Percentiles rank a stretch among this genome's conserved stretches.
Conservation (phyloP, 2,888 invertebrate species). For the Epistrophe grossulariae region DNA sequence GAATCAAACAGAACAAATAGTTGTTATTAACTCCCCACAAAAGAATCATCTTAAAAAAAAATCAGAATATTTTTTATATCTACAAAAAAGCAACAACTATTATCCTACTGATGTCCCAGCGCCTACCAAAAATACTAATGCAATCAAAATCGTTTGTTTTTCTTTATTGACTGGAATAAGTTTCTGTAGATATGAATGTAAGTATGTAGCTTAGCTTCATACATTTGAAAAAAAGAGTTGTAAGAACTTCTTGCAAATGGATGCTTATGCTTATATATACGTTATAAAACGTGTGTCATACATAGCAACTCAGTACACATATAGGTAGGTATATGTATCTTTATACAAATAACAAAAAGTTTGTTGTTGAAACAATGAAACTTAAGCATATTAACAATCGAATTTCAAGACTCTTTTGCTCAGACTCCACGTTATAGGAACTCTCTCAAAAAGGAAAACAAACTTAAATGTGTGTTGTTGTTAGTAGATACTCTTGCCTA, state of each 20-base stretch:
- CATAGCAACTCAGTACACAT: background rate
- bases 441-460: background rate
- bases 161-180: conserved; percentile 34
- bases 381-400: conserved; percentile 23
- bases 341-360: conserved; percentile 18
- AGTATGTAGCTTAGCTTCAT: conserved; percentile 3
- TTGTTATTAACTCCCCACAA: conserved; percentile 10
- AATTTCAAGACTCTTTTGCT: conserved; percentile 19
- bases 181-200: background rate
- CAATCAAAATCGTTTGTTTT: conserved; percentile 38
- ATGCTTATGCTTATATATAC: background rate
- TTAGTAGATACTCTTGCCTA: background rate
- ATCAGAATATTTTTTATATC: background rate
- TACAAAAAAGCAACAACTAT: background rate
- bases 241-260: conserved; percentile 15
- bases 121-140: conserved; percentile 34
- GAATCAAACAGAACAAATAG: conserved; percentile 1
- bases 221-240: conserved; percentile 26
- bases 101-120: conserved; percentile 2
- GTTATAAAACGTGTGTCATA: conserved; percentile 15
- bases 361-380: conserved; percentile 28
- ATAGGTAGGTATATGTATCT: conserved; percentile 3
- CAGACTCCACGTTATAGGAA: background rate
- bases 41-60: background rate
- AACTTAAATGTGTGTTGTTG: background rate